These are phyloP conservation scores for Drosophila quadrilineata DNA, from an alignment of 1,140 invertebrate species.

Conservation along the genomic window DNA sequence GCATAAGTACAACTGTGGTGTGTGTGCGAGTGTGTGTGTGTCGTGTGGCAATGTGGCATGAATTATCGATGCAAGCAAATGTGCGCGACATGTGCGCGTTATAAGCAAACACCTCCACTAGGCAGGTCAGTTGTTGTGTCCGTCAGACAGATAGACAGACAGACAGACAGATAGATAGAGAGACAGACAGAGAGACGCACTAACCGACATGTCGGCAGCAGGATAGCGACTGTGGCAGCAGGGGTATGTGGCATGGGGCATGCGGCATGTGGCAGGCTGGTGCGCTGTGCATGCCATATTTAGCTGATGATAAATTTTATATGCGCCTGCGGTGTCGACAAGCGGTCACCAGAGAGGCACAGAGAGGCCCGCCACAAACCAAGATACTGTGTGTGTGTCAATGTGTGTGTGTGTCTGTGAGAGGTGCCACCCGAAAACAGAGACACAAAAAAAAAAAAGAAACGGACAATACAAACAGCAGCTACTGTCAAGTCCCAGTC, in stretches of 20 bases:
- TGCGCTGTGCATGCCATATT: constrained; percentile 54
- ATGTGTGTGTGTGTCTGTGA: background rate
- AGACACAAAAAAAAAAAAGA: background rate
- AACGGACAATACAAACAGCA: background rate
- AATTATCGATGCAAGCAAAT: constrained; percentile 59
- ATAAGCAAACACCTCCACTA: constrained; percentile 37
- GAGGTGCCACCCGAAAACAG: background rate
- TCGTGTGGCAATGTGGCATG: constrained; percentile 25
- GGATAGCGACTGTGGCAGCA: too few species aligned
- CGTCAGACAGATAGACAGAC: too few species aligned
- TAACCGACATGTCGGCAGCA: too few species aligned
- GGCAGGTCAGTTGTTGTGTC: too few species aligned
- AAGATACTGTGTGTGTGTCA: background rate
- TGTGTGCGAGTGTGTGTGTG: background rate
- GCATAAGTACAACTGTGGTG: background rate
- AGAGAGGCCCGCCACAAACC: background rate
- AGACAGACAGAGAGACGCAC: too few species aligned
- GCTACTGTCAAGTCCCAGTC: background rate
- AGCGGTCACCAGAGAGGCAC: constrained; percentile 18
- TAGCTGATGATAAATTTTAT: constrained; percentile 71
- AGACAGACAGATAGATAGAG: too few species aligned
- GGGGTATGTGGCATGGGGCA: too few species aligned
- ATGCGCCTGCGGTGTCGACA: constrained; percentile 34
- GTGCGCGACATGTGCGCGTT: constrained; percentile 22
- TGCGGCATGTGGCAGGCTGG: too few species aligned